Evolutionary conservation across 2,888 invertebrate genomes (phyloP), one percentile per base, ranked within the genome.

Genomic region (Parapristionchus giblindavisi): DNA sequence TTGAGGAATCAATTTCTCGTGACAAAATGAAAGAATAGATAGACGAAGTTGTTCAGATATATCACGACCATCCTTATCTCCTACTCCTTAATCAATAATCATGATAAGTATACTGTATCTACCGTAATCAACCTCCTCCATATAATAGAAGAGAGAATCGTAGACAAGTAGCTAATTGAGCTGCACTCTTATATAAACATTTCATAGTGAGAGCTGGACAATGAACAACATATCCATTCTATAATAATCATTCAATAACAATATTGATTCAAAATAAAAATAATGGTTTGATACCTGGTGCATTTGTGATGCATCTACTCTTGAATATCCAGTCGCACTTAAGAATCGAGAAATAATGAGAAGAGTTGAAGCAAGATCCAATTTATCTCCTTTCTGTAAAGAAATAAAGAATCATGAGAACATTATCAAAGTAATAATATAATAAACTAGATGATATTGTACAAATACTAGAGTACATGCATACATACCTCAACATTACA

Each of bases 281-380:
- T 43, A 17, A 14, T 8, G 43, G 17, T 43, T 8, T 8, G 43
- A 43, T 43, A 60, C 60, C 34, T 34, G 11, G 36, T 38, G 27
- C 11, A 36, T n/a, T 17, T 70, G 32, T 3, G 29, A n/a, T 24
- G 54, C n/a, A 8, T 70, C 52, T 21, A 27, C 32, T 36, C 40
- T 11, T 8, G 54, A 32, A 27, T 70, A 70, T 70, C 70, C 70
- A 1, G 54, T 70, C 5, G 70, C 52, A 70, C 56, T 56, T 4
- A 70, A 36, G 8, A 70, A 70, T 54, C 36, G 70, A 38, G 70
- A 32, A 38, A 70, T 36, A 70, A 29, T 29, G 24, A 27, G 1
- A 1, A 70, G 21, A 29, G 29, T 54, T 40, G 52, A 27, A 1
- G 70, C 52, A 3, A 70, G 70, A 54, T 34, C 70, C 3, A 27